Evolutionary conservation across 2,797 vertebrate genomes (phyloP).

Genomic region (Cirrhinus molitorella): DNA sequence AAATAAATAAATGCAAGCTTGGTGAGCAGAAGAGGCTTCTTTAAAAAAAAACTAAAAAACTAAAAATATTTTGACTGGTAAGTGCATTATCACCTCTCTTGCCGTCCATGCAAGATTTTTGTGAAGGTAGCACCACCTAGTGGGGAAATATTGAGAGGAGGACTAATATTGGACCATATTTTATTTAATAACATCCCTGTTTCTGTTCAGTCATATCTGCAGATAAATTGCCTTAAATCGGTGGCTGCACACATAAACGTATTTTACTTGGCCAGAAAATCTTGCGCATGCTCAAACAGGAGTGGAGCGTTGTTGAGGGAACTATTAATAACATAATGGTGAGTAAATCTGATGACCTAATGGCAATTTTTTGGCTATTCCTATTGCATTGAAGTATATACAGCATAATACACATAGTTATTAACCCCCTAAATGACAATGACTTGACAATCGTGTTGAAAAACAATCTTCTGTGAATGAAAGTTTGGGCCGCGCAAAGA

Average conservation of each 20-base stretch:
- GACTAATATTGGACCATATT: background rate
- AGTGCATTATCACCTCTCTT: background rate
- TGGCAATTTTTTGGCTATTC: too few species aligned
- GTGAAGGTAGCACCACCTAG: slow-evolving; percentile 40
- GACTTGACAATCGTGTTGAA: background rate
- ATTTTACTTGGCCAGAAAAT: background rate
- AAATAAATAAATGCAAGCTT: too few species aligned
- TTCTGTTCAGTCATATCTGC: background rate
- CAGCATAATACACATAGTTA: too few species aligned
- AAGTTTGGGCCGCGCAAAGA: background rate
- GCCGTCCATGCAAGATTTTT: background rate
- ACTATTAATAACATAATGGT: background rate
- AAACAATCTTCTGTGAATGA: background rate
- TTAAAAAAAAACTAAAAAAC: too few species aligned
- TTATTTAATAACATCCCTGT: background rate
- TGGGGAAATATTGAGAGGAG: slow-evolving; percentile 1
- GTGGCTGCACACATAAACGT: background rate
- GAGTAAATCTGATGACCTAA: background rate
- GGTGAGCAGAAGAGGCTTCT: too few species aligned
- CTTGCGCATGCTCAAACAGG: background rate
- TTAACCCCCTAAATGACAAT: background rate
- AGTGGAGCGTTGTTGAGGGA: background rate
- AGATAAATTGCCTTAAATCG: background rate
- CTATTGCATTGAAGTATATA: background rate
- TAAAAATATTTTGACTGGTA: too few species aligned